Evolutionary conservation across 2,113 vertebrate species (phyloP).

Genomic region (Poecilia latipinna): DNA sequence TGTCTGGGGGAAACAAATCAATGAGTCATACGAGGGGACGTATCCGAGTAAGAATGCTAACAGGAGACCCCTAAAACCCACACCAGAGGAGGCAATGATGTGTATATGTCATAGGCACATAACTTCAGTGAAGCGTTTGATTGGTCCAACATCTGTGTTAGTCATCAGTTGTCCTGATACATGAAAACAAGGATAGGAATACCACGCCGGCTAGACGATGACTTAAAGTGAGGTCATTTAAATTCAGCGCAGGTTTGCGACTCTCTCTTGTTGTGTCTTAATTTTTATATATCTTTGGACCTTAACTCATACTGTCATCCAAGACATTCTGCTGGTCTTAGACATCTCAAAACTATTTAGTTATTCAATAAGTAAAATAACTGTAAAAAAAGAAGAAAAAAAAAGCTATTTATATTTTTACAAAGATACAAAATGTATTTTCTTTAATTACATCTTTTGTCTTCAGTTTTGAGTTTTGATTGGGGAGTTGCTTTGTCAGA

Average conservation of each 20-base stretch:
- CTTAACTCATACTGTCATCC: neutral
- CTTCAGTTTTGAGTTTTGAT: neutral
- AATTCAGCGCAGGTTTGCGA: slow-evolving; percentile 35
- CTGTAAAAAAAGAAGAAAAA: neutral
- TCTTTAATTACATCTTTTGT: neutral
- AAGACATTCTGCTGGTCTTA: neutral
- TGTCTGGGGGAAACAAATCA: slow-evolving; percentile 59
- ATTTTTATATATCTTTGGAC: neutral
- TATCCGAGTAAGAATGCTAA: slow-evolving; percentile 57
- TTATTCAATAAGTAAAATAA: neutral
- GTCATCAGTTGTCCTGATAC: slow-evolving; percentile 53
- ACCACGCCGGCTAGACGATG: slow-evolving; percentile 64
- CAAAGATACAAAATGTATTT: too few species aligned
- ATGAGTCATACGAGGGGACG: slow-evolving; percentile 65
- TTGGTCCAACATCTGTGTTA: slow-evolving; percentile 65
- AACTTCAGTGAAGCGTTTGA: slow-evolving; percentile 60
- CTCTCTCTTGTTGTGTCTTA: slow-evolving; percentile 34
- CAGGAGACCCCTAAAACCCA: slow-evolving; percentile 73
- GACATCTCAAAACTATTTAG: neutral
- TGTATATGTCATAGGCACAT: slow-evolving; percentile 55
- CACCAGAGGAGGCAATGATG: slow-evolving; percentile 62
- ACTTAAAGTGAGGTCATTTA: slow-evolving; percentile 65
- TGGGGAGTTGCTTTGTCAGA: neutral
- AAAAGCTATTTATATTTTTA: too few species aligned
- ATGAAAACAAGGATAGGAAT: slow-evolving; percentile 57